Base-by-base conservation (phyloP, 1,140 invertebrate genomes). In the Asobara japonica region DNA sequence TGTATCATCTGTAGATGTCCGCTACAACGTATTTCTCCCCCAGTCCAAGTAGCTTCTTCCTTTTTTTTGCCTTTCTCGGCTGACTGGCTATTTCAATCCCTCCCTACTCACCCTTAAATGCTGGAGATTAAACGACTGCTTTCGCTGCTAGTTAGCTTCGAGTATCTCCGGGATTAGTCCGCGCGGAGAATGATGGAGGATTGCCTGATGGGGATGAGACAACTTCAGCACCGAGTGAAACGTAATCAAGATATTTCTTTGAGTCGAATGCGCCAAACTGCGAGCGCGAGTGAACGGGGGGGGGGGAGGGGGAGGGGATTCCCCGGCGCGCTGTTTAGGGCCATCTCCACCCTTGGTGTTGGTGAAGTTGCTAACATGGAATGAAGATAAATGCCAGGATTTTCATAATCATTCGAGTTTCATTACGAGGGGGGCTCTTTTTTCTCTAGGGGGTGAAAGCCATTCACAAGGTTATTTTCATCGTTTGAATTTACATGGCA, bases 91-190 rank as follows among this genome's bases (percentile, higher is more conserved):
- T 27, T 22, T 56, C 51, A 1, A 51, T 25, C 22, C 51, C 51
- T 18, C 22, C 18, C 3, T 8, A 3, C 51, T 56, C 20, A 0
- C 20, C 18, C 10, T 30, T 27, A 68, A 29, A 31, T 27, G 66
- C 30, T n/a, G n/a, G 66, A 68, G 66, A 68, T 68, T 68, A 68
- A 68, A 68, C 66, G 66, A 68, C 66, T 56, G 11, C 51, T 4
- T 18, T 68, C 66, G 45, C 45, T 68, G 66, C 66, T 68, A 68
- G 66, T 68, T 68, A 68, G 27, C n/a, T 68, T 68, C 66, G 45
- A 68, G 66, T 30, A 68, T 56, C 65, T 27, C 29, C 45, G 66
- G 66, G 66, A 68, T 68, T 68, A 68, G 66, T 48, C 51, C 27
- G 18, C 51, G 66, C 13, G 18, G 30, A 41, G 33, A 13, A 16